Conservation (phyloP, 2,797 vertebrate species). For the Orientallactaga sibirica region DNA sequence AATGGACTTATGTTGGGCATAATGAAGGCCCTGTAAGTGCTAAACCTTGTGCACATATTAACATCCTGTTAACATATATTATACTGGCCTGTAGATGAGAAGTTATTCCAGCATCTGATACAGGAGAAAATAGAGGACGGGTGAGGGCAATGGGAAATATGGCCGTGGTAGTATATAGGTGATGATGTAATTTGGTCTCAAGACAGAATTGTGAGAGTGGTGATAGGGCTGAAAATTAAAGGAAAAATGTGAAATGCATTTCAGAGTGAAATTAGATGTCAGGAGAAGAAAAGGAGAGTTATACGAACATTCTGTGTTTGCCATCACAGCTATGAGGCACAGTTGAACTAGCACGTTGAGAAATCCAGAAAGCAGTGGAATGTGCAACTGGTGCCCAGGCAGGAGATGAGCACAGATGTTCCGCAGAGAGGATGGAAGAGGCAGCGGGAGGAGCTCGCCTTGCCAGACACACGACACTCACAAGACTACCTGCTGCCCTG, state of each 20-base stretch:
- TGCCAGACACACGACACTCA: not conserved
- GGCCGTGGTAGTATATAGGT: no score
- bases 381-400: not conserved
- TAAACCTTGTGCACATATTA: not conserved
- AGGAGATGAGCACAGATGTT: not conserved
- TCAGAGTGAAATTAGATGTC: conserved; percentile 48
- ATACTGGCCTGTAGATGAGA: not conserved
- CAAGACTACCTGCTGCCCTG: conserved; percentile 9
- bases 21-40: not conserved
- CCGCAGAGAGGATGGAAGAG: not conserved
- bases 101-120: not conserved
- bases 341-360: not conserved
- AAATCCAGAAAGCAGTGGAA: not conserved
- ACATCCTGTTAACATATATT: conserved; percentile 7
- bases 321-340: not conserved
- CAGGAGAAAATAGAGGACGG: not conserved
- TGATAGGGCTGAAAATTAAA: conserved; percentile 15
- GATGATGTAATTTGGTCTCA: not conserved
- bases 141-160: not conserved
- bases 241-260: not conserved
- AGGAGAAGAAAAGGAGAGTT: not conserved
- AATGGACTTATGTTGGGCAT: not conserved
- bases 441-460: not conserved
- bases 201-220: not conserved
- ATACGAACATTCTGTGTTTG: not conserved